Base-by-base conservation (phyloP, 2,888 invertebrate genomes). In the Pachymerium ferrugineum region DNA sequence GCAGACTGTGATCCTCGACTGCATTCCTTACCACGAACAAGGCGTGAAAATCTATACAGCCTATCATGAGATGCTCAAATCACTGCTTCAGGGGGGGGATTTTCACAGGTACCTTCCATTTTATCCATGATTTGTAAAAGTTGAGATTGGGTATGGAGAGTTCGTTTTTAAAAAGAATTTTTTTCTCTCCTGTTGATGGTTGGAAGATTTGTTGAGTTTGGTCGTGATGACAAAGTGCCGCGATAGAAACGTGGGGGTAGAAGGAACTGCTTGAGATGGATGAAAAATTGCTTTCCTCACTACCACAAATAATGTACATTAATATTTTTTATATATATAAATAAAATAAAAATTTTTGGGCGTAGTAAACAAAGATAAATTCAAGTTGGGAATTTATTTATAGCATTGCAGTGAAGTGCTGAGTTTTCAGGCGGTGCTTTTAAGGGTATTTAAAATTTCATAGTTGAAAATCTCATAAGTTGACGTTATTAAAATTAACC, bases 271-370 rank as follows among this genome's bases (percentile, higher is more conserved):
- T 3, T 12, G 16, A 16, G 38, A 38, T 47, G 47, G 47, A 28
- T 54, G 54, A 54, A 54, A 54, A 54, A 54, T 54, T 12, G 54
- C 54, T 54, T 54, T 54, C n/a, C n/a, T n/a, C n/a, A 54, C 10
- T 5, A 54, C 25, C 28, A 28, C 47, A 25, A 54, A 54, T 54
- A 54, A 54, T 54, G 54, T 22, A 54, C 14, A 28, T 54, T 54
- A 54, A 54, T 54, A 14, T 19, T 54, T 54, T 54, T 22, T 28
- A 4, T 4, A 3, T 42, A n/a, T 5, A 10, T 5, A 19, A 47
- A 19, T 47, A 10, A 47, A 47, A 19, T 47, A 47, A 47, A 47
- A 47, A n/a, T n/a, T n/a, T n/a, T n/a, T n/a, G n/a, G n/a, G n/a
- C n/a, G n/a, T n/a, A n/a, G n/a, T n/a, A n/a, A n/a, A n/a, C n/a